A percentile compares a stretch with the other conserved stretches of the same genome.
These are phyloP conservation scores for Rhombomys opimus DNA, from an alignment of 2,113 vertebrate species.

Conservation along the genomic window DNA sequence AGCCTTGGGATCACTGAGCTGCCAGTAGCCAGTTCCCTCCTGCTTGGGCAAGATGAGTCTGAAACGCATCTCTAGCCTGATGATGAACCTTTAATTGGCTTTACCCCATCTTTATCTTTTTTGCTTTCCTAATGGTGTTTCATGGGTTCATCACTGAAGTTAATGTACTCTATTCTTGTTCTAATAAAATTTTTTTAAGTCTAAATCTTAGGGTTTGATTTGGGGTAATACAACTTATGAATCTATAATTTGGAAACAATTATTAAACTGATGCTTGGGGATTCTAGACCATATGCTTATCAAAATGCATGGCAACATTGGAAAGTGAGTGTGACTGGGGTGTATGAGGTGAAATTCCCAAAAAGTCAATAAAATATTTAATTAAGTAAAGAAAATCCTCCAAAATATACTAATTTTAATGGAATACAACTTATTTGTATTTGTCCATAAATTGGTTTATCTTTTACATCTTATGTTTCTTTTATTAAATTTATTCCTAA, in stretches of 20 bases:
- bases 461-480: neutral
- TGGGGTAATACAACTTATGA: neutral
- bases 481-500: conserved; percentile 22
- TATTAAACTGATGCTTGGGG: neutral
- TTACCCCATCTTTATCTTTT: neutral
- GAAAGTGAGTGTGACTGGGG: neutral
- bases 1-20: neutral
- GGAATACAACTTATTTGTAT: conserved; percentile 30
- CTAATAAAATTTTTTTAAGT: neutral
- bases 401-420: conserved; percentile 50
- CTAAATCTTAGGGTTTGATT: neutral
- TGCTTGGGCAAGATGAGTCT: neutral
- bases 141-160: neutral
- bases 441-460: conserved; percentile 18
- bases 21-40: neutral
- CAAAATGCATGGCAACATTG: neutral
- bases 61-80: neutral
- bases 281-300: neutral
- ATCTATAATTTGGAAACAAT: neutral
- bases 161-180: neutral
- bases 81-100: neutral
- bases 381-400: neutral
- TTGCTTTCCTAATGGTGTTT: neutral
- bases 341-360: neutral
- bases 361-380: neutral